Evolutionary conservation across 2,797 vertebrate genomes (phyloP).

Genomic region (Vireo griseus): DNA sequence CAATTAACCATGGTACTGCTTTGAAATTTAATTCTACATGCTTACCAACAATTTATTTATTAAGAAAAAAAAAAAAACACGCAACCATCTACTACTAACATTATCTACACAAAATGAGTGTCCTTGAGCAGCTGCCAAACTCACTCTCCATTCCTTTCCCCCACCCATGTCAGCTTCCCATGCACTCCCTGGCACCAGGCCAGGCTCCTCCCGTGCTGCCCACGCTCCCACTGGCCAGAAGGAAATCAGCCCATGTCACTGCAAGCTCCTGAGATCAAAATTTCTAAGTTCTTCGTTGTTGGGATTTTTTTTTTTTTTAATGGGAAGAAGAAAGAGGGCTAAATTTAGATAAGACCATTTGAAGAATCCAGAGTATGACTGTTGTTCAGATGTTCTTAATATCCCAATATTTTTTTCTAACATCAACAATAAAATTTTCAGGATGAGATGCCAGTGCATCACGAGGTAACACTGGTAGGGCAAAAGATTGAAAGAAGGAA

Average conservation of each 20-base stretch:
- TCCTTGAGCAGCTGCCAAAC: conserved; percentile 53
- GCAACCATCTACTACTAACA: background rate
- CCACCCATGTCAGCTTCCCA: conserved; percentile 90
- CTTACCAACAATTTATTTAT: background rate
- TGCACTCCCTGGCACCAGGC: conserved; percentile 83
- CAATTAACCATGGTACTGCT: background rate
- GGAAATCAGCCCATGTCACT: conserved; percentile 54
- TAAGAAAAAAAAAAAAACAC: background rate
- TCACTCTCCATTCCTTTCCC: conserved; percentile 65
- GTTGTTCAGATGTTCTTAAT: background rate
- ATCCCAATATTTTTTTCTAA: background rate
- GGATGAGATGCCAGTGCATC: background rate
- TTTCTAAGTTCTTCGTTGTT: background rate
- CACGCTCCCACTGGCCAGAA: conserved; percentile 64
- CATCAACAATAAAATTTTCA: background rate
- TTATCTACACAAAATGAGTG: background rate
- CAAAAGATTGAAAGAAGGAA: background rate
- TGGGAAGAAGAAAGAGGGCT: conserved; percentile 9
- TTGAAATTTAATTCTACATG: background rate
- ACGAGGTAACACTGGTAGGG: background rate
- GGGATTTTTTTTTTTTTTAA: background rate
- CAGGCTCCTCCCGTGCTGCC: conserved; percentile 76
- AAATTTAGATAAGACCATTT: conserved; percentile 41
- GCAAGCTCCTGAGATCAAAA: conserved; percentile 26
- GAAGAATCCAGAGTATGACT: background rate